Conservation (phyloP, 2,797 vertebrate species). For the Ambastaia sidthimunki region DNA sequence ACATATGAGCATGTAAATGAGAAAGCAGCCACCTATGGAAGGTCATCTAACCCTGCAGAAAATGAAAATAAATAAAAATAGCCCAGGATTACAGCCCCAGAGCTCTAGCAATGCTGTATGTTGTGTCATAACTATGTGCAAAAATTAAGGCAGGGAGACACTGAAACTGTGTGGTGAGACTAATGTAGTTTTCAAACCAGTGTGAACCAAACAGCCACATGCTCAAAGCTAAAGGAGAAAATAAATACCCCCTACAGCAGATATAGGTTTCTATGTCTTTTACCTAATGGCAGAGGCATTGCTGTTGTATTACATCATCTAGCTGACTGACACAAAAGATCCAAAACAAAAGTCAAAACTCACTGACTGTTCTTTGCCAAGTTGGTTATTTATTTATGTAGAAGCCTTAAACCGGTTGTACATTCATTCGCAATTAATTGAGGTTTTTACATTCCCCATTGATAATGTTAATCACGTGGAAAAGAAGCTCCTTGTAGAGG, state of each 20-base stretch:
- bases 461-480: neutral
- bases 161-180: slow-evolving; percentile 14
- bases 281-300: slow-evolving; percentile 21
- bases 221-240: neutral
- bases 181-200: slow-evolving; percentile 19
- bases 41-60: slow-evolving; percentile 40
- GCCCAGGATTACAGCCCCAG: slow-evolving; percentile 62
- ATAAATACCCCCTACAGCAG: slow-evolving; percentile 3
- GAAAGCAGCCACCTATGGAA: slow-evolving; percentile 17
- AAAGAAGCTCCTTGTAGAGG: neutral
- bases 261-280: slow-evolving; percentile 13
- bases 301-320: slow-evolving; percentile 58
- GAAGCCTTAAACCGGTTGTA: neutral
- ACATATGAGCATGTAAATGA: neutral
- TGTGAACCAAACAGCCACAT: slow-evolving; percentile 8
- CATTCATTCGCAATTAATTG: neutral
- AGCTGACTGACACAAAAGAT: slow-evolving; percentile 10
- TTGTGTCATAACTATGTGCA: slow-evolving; percentile 44
- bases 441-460: neutral
- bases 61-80: slow-evolving; percentile 64
- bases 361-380: slow-evolving; percentile 3
- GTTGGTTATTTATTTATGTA: neutral
- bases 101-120: slow-evolving; percentile 62
- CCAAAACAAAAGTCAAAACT: slow-evolving; percentile 23
- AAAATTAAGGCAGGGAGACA: slow-evolving; percentile 44